Evolutionary conservation across 2,113 vertebrate species (phyloP).

Genomic region (Sinosuthora webbiana): DNA sequence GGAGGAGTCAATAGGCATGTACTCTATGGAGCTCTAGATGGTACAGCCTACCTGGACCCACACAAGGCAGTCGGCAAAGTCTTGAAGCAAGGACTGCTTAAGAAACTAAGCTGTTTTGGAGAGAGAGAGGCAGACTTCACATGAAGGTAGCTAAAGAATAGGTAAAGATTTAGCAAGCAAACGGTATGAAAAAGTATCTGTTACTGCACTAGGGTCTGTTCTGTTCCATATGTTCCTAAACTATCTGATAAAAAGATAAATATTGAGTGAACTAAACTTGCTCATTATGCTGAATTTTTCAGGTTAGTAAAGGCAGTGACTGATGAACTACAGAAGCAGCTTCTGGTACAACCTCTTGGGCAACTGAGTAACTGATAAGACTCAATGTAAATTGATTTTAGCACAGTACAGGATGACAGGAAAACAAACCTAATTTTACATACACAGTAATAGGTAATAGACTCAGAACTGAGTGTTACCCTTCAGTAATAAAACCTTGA

Average conservation of each 20-base stretch:
- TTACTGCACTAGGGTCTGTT: background rate
- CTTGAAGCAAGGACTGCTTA: background rate
- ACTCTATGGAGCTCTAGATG: background rate
- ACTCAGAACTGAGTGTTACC: background rate
- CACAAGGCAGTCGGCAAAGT: background rate
- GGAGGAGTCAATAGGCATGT: background rate
- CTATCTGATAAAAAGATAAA: background rate
- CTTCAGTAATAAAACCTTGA: background rate
- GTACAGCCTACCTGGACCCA: background rate
- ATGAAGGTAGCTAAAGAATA: background rate
- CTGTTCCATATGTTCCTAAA: background rate
- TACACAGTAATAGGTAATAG: background rate
- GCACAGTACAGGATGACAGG: background rate
- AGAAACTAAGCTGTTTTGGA: background rate
- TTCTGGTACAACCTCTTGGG: background rate
- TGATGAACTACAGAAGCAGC: background rate
- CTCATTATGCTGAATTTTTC: background rate
- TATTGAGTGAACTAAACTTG: background rate
- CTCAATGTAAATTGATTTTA: background rate
- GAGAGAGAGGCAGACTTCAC: background rate
- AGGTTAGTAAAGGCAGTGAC: background rate
- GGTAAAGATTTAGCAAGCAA: background rate
- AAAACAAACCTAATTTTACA: background rate
- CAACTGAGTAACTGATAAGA: background rate
- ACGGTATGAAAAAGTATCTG: background rate